Base-by-base conservation (phyloP, 1,140 invertebrate genomes). In the Cotesia vestalis region DNA sequence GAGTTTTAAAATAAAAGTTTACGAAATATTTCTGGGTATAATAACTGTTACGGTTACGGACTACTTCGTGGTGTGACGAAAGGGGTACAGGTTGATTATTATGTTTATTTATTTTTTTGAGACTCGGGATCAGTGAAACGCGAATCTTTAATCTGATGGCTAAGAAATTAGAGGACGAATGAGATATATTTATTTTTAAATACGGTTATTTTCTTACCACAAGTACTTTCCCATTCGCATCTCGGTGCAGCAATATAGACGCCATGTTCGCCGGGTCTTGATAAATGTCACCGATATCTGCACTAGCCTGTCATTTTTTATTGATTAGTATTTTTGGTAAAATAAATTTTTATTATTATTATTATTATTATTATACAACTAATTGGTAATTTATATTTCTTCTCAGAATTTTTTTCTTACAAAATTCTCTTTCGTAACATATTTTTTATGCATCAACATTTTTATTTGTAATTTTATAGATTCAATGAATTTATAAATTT, bases 211-310 rank as follows among this genome's bases (percentile, higher is more conserved):
- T 20, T 75, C 93, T 93, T 89, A 96, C 95, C 91, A 96, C 91
- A 79, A 95, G 89, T 73, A 96, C 86, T 85, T 92, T 91, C 68
- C 94, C 94, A 85, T 92, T 92, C 77, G 90, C 85, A 75, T 91
- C 90, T 81, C 94, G 93, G 79, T 94, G 90, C 79, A 96, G 89
- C 53, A 96, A 86, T 79, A 97, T 89, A 8, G 95, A 95, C 20
- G 95, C 95, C 87, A 94, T 91, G 79, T 94, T 96, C 20, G 89
- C 86, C 73, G 92, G 90, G 84, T 97, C 95, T 81, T 97, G 95
- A 86, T 95, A 97, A 17, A 94, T 89, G 69, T 95, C 92, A 35
- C 95, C 95, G 69, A 96, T 89, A 73, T 94, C 90, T 70, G 90
- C 86, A 70, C 86, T 89, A 77, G 86, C 85, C 90, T 92, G 84